A percentile compares a stretch with the other conserved stretches of the same genome.
Conservation (phyloP, 2,888 invertebrate genomes). For the Ornithoptera priamus region DNA sequence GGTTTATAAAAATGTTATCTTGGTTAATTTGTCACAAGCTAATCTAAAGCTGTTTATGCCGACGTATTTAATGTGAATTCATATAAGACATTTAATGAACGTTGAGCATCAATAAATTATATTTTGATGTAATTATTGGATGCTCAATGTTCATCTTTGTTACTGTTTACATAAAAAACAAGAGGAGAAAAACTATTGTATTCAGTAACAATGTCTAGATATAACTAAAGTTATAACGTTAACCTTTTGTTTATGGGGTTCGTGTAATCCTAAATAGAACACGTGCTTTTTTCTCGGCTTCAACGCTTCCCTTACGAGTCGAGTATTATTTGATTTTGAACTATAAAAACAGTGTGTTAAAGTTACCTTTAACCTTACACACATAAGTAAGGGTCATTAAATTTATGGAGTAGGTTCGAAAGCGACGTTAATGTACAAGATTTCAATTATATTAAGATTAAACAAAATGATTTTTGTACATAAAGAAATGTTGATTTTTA, state of each 20-base stretch:
- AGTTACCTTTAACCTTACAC: constrained; percentile 38
- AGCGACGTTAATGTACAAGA: constrained; percentile 71
- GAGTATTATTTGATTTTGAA: constrained; percentile 36
- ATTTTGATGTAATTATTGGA: background rate
- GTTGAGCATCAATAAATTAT: background rate
- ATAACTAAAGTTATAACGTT: constrained; percentile 60
- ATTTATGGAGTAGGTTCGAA: constrained; percentile 51
- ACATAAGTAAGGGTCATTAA: constrained; percentile 45
- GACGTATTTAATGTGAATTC: too few species aligned
- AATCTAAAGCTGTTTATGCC: too few species aligned
- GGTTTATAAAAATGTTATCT: background rate
- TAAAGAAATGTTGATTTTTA: constrained; percentile 7
- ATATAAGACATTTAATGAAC: too few species aligned
- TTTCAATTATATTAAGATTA: constrained; percentile 70
- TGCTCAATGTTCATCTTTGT: too few species aligned
- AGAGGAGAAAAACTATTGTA: constrained; percentile 1
- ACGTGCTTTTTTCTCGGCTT: constrained; percentile 77
- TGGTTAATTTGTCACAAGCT: too few species aligned
- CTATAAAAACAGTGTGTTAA: constrained; percentile 41
- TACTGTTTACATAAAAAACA: background rate
- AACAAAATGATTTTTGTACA: constrained; percentile 45
- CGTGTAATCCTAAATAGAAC: constrained; percentile 78
- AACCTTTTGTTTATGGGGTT: constrained; percentile 74
- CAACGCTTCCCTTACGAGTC: constrained; percentile 44
- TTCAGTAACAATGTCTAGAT: constrained; percentile 31